phyloP scores from a whole-genome alignment of 2,113 vertebrate genomes.

The Nymphicus hollandicus region DNA sequence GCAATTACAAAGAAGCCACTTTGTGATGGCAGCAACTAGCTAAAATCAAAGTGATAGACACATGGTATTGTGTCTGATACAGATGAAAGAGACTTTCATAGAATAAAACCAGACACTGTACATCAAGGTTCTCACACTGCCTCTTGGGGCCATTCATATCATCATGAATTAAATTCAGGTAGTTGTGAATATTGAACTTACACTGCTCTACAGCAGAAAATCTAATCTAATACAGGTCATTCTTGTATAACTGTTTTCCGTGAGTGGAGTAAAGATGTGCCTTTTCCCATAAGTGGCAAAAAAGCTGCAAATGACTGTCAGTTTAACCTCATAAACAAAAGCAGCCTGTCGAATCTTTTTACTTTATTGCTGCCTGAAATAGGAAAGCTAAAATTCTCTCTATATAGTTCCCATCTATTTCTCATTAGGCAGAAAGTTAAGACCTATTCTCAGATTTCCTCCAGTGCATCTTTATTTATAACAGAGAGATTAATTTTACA shows the following conservation, averaged over 20 bases:
- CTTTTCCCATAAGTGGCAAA: background rate
- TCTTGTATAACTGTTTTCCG: background rate
- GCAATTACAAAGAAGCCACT: background rate
- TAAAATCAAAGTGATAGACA: slow-evolving; percentile 18
- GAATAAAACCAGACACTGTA: background rate
- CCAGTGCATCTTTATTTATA: background rate
- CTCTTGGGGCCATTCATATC: background rate
- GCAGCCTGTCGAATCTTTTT: background rate
- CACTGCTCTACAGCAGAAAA: background rate
- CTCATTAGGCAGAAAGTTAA: slow-evolving; percentile 14
- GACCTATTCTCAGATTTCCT: slow-evolving; percentile 14
- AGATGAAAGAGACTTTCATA: background rate
- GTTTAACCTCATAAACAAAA: slow-evolving; percentile 26
- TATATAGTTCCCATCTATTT: background rate
- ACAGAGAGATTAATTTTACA: slow-evolving; percentile 18
- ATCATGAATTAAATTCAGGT: background rate
- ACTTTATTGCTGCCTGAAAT: background rate
- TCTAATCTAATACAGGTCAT: background rate
- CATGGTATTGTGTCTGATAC: background rate
- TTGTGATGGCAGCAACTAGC: background rate
- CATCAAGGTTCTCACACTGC: background rate
- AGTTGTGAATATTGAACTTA: background rate
- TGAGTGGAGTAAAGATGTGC: background rate
- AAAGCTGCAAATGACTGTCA: slow-evolving; percentile 17
- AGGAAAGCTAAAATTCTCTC: slow-evolving; percentile 1